Evolutionary conservation across 2,113 vertebrate species (phyloP).

Genomic region (Uria aalge): DNA sequence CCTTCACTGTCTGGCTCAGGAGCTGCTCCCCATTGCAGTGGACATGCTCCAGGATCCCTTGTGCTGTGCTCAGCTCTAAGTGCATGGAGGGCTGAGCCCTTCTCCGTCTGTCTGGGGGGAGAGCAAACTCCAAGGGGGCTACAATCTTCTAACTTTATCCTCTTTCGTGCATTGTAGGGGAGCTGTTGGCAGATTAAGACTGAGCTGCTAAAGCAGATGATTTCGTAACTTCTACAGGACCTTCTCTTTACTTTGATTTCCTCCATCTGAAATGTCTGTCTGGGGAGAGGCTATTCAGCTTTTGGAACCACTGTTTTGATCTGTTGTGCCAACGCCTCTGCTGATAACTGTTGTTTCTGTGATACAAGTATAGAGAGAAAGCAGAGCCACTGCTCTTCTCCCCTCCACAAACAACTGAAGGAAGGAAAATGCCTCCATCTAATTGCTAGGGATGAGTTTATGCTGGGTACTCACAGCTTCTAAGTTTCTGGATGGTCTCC

Average conservation of each 20-base stretch:
- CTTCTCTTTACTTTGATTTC: not conserved
- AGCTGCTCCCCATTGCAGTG: not conserved
- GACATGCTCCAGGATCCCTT: not conserved
- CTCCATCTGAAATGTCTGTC: not conserved
- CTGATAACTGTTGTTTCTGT: not conserved
- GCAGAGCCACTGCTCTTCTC: not conserved
- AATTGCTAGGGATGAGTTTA: not conserved
- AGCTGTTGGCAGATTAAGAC: not conserved
- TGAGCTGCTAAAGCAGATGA: not conserved
- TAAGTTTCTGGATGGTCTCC: not conserved
- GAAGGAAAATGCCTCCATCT: not conserved
- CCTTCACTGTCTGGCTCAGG: accelerated
- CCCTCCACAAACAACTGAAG: not conserved
- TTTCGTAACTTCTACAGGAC: not conserved
- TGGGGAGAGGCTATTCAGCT: not conserved
- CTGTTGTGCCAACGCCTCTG: not conserved
- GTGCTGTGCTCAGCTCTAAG: not conserved
- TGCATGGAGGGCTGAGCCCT: accelerated
- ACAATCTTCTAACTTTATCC: not conserved
- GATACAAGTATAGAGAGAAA: not conserved
- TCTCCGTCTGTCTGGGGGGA: not conserved
- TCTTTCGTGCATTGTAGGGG: accelerated
- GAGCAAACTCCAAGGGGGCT: accelerated
- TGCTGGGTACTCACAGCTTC: not conserved
- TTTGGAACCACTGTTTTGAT: not conserved